phyloP scores from a whole-genome alignment of 2,888 invertebrate genomes.

The Microdon myrmicae region DNA sequence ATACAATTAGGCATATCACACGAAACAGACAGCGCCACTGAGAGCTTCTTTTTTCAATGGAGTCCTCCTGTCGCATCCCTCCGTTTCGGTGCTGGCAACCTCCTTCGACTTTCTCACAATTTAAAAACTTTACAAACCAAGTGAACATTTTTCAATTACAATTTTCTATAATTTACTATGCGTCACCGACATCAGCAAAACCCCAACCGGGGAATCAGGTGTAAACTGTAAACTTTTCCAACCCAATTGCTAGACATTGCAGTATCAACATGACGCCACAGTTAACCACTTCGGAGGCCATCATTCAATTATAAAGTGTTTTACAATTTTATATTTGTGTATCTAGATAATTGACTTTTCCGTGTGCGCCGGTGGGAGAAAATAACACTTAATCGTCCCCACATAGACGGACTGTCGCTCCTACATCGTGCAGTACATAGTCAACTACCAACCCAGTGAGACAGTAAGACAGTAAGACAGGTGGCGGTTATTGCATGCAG shows the following conservation, averaged over 20 bases:
- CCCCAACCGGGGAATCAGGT: background rate
- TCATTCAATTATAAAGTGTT: constrained; percentile 49
- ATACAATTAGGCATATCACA: too few species aligned
- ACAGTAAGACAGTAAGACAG: background rate
- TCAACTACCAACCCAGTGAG: constrained; percentile 2
- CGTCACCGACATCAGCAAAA: background rate
- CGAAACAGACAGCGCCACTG: too few species aligned
- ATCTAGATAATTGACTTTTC: constrained; percentile 44
- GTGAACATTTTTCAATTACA: constrained; percentile 40
- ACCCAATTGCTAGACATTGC: constrained; percentile 8
- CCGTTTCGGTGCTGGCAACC: constrained; percentile 26
- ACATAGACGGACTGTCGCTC: background rate
- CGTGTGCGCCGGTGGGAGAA: constrained; percentile 30
- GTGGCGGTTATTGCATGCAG: background rate
- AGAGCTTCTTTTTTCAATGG: too few species aligned
- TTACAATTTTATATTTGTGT: constrained; percentile 34
- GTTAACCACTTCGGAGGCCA: too few species aligned
- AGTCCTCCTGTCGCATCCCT: constrained; percentile 15
- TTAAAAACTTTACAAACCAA: constrained; percentile 49
- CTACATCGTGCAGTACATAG: too few species aligned
- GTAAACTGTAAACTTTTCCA: constrained; percentile 23
- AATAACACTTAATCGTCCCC: constrained; percentile 40
- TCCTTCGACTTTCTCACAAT: constrained; percentile 43
- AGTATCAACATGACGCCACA: too few species aligned
- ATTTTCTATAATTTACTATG: constrained; percentile 15